Base-by-base conservation (phyloP, 2,888 invertebrate genomes). In the Pachymerium ferrugineum region DNA sequence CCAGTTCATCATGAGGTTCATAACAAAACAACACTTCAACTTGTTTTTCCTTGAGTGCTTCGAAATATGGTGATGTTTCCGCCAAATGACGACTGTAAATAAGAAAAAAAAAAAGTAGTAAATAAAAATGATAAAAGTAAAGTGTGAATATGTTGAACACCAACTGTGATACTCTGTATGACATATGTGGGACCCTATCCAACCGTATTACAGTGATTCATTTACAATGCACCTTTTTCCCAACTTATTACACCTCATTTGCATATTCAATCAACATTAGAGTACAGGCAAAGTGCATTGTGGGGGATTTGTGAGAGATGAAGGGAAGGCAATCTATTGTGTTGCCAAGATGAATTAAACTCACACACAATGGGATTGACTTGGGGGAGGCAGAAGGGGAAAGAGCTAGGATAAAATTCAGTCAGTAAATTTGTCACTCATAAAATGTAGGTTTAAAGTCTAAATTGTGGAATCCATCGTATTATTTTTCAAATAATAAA, bases 1-100 rank as follows among this genome's bases (percentile, higher is more conserved):
- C 94, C 73, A 98, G 85, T 83, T 98, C 98, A 82, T 99, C 98
- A 79, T 97, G 96, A n/a, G 93, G 90, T 81, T 98, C 97, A 80
- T 93, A 97, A 80, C 97, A 94, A 84, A 96, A 98, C 14, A 98
- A 83, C 0, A 98, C 97, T 84, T 97, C 95, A 4, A 92, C 88
- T 78, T 93, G 89, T 72, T 89, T 89, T 80, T 91, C 90, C 81
- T 93, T 93, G 16, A 98, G 85, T 12, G 93, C 91, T 84, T 98
- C 98, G 80, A 90, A 94, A 82, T 98, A 98, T 0, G 98, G 97
- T 0, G 97, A 97, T 0, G 90, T 88, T 83, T 96, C 94, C 0
- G 98, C 98, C 73, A 98, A 85, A 75, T 89, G 87, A 29, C 98
- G 95, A 81, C 95, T 97, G 16, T 5, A 22, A 14, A 72, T 22